Evolutionary conservation across 2,797 vertebrate species (phyloP).

Genomic region (Tokudaia tokunoshimensis): DNA sequence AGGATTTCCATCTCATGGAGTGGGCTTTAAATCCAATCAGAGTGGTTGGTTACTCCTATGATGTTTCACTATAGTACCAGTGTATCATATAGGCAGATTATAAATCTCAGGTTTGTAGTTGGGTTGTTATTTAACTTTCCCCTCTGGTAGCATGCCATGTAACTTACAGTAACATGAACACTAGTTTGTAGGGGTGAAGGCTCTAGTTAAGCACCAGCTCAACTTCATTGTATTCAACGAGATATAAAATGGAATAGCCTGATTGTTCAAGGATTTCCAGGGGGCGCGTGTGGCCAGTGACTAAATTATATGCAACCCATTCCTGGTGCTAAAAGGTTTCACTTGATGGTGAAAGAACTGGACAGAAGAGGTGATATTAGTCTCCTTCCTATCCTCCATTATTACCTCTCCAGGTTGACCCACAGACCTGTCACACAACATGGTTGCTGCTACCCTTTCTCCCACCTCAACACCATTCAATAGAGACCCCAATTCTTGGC

Average conservation of each 20-base stretch:
- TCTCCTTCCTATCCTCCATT: background rate
- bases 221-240: background rate
- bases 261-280: background rate
- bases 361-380: background rate
- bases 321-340: too few species aligned
- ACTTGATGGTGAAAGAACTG: background rate
- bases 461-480: background rate
- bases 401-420: background rate
- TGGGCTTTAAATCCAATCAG: too few species aligned
- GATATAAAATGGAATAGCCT: background rate
- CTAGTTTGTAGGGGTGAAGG: too few species aligned
- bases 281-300: background rate
- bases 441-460: background rate
- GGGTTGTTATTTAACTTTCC: too few species aligned
- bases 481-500: background rate
- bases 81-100: too few species aligned
- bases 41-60: too few species aligned
- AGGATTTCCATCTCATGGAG: too few species aligned
- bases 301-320: background rate
- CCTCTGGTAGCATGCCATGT: too few species aligned
- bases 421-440: background rate
- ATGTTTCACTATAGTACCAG: too few species aligned
- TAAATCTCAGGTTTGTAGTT: too few species aligned
- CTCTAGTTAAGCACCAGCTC: background rate
- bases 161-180: too few species aligned